Evolutionary conservation across 2,797 vertebrate genomes (phyloP).

Genomic region (Amblyopsis hoosieri): DNA sequence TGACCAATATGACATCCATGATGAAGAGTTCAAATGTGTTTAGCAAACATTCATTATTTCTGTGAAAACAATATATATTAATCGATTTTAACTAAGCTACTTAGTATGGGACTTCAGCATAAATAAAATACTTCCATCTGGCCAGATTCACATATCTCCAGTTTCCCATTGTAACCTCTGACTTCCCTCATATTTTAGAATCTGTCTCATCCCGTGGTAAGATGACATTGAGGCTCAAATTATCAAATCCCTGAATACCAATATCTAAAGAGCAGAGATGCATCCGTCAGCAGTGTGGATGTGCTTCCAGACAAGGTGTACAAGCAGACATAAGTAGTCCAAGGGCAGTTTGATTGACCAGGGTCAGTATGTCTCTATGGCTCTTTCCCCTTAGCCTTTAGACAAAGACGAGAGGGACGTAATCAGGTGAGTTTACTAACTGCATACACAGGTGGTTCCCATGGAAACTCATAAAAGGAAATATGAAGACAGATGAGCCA

Average conservation of each 20-base stretch:
- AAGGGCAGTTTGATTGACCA: no score
- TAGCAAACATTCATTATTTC: no score
- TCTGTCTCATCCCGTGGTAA: conserved; percentile 6
- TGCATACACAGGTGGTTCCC: conserved; percentile 15
- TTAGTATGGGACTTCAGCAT: conserved; percentile 2
- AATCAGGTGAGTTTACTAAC: conserved; percentile 22
- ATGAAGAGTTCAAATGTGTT: no score
- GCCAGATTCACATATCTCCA: neutral
- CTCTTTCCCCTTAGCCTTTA: conserved; percentile 6
- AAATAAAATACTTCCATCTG: neutral
- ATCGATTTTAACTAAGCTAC: neutral
- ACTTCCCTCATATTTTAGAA: conserved; percentile 12
- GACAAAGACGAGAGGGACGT: conserved; percentile 34
- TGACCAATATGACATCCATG: no score
- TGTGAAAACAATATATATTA: neutral
- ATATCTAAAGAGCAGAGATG: conserved; percentile 25
- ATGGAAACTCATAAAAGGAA: conserved; percentile 23
- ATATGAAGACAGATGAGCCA: neutral
- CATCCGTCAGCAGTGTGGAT: neutral
- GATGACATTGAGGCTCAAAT: conserved; percentile 4
- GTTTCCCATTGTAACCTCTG: neutral
- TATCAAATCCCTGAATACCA: conserved; percentile 8
- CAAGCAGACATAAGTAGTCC: no score
- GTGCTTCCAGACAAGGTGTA: no score
- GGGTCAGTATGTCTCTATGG: conserved; percentile 1